These are phyloP conservation scores for Spilogale gracilis DNA, from an alignment of 2,113 vertebrate genomes.

Conservation along the genomic window DNA sequence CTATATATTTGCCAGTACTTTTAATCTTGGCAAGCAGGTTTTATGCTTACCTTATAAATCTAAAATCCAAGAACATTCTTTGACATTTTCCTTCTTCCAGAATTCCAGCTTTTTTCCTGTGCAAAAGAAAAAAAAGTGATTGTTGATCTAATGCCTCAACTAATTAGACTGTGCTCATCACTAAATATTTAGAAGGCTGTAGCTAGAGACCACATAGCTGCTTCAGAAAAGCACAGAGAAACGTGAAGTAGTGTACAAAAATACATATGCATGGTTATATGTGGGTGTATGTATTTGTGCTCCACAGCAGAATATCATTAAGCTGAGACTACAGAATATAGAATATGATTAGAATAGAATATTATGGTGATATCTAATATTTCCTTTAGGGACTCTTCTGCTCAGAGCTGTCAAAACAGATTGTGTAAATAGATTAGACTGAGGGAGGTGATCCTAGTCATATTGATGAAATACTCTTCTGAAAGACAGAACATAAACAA, in stretches of 20 bases:
- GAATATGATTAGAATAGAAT: constrained; percentile 86
- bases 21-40: background rate
- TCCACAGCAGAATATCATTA: constrained; percentile 78
- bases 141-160: background rate
- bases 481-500: constrained; percentile 81
- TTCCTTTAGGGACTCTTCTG: constrained; percentile 87
- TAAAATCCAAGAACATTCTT: background rate
- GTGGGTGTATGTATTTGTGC: background rate
- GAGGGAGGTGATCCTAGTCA: constrained; percentile 85
- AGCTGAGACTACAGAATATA: constrained; percentile 70
- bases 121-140: background rate
- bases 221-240: background rate
- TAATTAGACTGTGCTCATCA: background rate
- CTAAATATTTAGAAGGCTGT: background rate
- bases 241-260: background rate
- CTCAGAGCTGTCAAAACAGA: constrained; percentile 88
- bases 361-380: constrained; percentile 82
- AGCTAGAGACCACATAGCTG: background rate
- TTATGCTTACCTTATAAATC: background rate
- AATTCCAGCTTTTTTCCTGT: background rate
- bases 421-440: constrained; percentile 85
- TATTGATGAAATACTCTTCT: constrained; percentile 86
- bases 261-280: background rate
- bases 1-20: background rate
- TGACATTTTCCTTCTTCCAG: background rate